phyloP scores from a whole-genome alignment of 2,113 vertebrate species.

The Chelonoidis abingdonii region DNA sequence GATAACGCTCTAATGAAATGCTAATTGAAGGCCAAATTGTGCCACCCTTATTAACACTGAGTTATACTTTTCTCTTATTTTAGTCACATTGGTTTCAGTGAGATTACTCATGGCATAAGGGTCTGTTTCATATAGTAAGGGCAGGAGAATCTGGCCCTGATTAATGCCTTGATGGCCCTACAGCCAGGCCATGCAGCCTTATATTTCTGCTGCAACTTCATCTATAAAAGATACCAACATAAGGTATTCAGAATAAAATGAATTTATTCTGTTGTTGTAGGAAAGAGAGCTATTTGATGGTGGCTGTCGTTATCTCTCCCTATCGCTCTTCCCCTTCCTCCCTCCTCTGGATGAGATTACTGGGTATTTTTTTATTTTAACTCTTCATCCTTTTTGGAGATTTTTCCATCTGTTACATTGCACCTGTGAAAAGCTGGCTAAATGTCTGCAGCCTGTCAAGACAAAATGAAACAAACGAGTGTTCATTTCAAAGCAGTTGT shows the following conservation, averaged over 20 bases:
- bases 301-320: not conserved
- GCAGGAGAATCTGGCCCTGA: not conserved
- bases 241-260: not conserved
- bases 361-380: not conserved
- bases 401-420: not conserved
- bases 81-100: not conserved
- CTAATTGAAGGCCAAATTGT: not conserved
- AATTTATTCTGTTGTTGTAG: not conserved
- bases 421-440: not conserved
- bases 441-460: conserved; percentile 52
- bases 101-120: not conserved
- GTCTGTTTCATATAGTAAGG: not conserved
- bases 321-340: not conserved
- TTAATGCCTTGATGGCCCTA: not conserved
- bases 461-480: conserved; percentile 75
- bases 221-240: not conserved
- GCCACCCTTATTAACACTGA: not conserved
- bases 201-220: not conserved
- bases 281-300: not conserved
- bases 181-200: not conserved
- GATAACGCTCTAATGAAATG: not conserved
- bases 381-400: not conserved
- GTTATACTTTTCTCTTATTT: not conserved
- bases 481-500: conserved; percentile 55
- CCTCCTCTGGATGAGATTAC: not conserved